A percentile compares a stretch with the other conserved stretches of the same genome.
Evolutionary conservation across 23 tunicate species (phyloP).

Genomic region (Trididemnum clinides): DNA sequence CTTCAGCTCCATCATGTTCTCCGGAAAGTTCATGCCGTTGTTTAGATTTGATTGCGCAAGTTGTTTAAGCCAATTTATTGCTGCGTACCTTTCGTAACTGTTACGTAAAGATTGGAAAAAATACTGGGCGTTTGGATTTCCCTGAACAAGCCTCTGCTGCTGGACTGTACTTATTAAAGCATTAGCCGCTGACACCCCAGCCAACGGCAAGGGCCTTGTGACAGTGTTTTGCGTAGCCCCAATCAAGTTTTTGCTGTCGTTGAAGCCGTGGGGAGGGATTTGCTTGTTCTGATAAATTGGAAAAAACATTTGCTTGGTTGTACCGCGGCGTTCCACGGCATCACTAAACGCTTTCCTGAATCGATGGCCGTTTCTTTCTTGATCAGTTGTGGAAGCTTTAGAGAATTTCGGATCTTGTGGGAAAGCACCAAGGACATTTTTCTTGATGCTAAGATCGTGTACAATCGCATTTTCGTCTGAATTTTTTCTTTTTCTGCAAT

Average conservation of each 20-base stretch:
- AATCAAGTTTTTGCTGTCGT: neutral
- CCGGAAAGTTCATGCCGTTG: neutral
- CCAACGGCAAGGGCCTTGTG: neutral
- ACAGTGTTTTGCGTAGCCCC: neutral
- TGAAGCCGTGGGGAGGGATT: neutral
- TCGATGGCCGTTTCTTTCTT: neutral
- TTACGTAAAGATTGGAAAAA: conserved; percentile 62
- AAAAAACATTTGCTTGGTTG: neutral
- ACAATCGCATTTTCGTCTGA: neutral
- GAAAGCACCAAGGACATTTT: neutral
- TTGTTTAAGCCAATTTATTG: conserved; percentile 25
- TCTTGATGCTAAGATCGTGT: conserved; percentile 9
- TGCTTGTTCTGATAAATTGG: neutral
- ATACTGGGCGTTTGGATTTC: conserved; percentile 66
- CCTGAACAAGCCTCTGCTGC: conserved; percentile 65
- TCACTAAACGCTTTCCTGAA: neutral
- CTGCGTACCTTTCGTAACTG: conserved; percentile 46
- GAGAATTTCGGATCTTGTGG: neutral
- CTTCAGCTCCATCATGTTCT: neutral
- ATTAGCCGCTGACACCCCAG: neutral
- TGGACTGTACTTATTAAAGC: conserved; percentile 14
- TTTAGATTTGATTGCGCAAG: neutral
- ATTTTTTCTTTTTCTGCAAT: neutral
- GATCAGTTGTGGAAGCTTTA: neutral
- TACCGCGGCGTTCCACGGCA: neutral